Conservation (phyloP, 2,113 vertebrate genomes). For the Eptesicus fuscus region DNA sequence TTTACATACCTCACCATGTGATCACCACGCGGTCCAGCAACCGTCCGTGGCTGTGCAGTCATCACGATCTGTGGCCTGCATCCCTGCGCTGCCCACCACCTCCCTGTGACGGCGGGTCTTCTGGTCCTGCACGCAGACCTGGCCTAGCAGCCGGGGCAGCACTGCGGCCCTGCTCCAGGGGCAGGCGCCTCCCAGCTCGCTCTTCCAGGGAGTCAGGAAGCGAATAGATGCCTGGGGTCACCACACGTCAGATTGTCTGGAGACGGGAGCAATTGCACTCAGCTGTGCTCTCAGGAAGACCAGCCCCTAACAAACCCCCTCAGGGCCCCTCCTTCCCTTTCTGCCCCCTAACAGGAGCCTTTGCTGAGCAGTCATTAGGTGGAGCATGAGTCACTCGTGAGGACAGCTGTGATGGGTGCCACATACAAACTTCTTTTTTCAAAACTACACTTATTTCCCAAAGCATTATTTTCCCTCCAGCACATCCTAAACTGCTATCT, state of each 20-base stretch:
- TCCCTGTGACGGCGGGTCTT: not conserved
- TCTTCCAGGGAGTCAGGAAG: not conserved
- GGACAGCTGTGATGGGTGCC: not conserved
- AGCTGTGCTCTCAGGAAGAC: rapidly evolving
- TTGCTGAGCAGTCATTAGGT: no score
- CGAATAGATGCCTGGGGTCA: no score
- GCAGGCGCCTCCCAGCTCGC: rapidly evolving
- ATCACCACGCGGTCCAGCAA: not conserved
- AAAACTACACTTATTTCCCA: not conserved
- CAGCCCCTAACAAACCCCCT: not conserved
- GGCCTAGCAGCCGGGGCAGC: not conserved
- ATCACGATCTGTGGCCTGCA: no score
- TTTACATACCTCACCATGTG: no score
- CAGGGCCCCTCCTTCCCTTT: not conserved
- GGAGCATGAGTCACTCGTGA: rapidly evolving
- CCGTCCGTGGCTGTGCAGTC: not conserved
- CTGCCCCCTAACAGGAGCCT: not conserved
- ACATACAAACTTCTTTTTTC: not conserved
- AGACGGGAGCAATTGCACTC: rapidly evolving
- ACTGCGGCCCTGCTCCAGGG: not conserved
- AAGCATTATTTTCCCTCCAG: not conserved
- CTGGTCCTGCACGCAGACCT: not conserved
- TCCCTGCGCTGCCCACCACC: not conserved
- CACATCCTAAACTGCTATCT: not conserved
- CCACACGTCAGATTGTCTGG: not conserved